Base-by-base conservation (phyloP, 2,113 vertebrate species). In the Sphaerodactylus townsendi region DNA sequence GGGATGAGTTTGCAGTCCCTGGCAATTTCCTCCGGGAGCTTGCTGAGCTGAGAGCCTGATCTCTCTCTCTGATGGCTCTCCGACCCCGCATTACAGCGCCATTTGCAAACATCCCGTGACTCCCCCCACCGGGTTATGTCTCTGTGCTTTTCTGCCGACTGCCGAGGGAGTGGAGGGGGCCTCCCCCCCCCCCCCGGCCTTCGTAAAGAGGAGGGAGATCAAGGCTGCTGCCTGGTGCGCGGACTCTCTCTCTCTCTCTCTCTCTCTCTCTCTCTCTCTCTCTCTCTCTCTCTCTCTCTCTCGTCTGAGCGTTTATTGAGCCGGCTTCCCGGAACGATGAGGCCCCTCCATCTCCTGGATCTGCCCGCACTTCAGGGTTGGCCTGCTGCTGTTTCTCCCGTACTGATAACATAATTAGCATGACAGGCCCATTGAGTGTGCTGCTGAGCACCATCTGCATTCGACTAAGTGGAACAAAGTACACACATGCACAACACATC, bases 241-340 rank as follows among this genome's bases (percentile, higher is more conserved):
- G 78, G 87, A 89, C 79, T 91, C 82, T 92, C 82, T 88, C 89
- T 92, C 44, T n/a, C n/a, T n/a, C n/a, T n/a, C n/a, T n/a, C n/a
- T n/a, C n/a, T n/a, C n/a, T n/a, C n/a, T n/a, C n/a, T n/a, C n/a
- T n/a, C n/a, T n/a, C n/a, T n/a, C n/a, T n/a, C n/a, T n/a, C n/a
- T n/a, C n/a, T n/a, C n/a, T n/a, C n/a, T n/a, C n/a, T n/a, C n/a
- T n/a, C n/a, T n/a, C n/a, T n/a, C n/a, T n/a, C n/a, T 91, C 82
- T 92, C 82, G 86, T 88, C 89, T 92, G 82, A 84, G 90, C 77
- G 83, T 90, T 93, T 91, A 94, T 90, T 92, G 92, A 92, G 28
- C 92, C 83, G 83, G 84, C 89, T 92, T 93, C 92, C 84, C 64
- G 92, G 91, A 93, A 92, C 0, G 25, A 88, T 4, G 53, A 87